These are phyloP conservation scores for Hippopotamus amphibius DNA, from an alignment of 2,113 vertebrate genomes.

Conservation along the genomic window DNA sequence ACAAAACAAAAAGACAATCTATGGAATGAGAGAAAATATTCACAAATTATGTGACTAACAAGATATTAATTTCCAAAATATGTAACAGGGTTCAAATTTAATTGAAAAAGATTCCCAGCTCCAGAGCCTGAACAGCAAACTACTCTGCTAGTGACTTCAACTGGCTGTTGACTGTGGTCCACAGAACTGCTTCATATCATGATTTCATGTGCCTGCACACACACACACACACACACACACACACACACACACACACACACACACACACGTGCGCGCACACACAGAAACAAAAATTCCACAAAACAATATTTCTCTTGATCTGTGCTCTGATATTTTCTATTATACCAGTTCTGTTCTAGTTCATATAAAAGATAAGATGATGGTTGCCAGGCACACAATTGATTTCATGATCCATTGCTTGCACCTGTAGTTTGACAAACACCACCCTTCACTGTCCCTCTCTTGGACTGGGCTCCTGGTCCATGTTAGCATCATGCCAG, in stretches of 20 bases:
- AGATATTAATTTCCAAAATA: too few species aligned
- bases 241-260: too few species aligned
- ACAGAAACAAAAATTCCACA: neutral
- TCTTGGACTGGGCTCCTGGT: neutral
- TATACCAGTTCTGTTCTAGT: neutral
- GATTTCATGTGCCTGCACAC: accelerated
- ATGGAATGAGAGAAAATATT: too few species aligned
- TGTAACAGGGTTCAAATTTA: too few species aligned
- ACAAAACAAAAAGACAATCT: too few species aligned
- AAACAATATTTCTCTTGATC: neutral
- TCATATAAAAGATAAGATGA: constrained; percentile 35
- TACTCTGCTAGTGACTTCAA: neutral
- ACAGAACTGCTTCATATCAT: accelerated
- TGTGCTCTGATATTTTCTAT: neutral
- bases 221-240: too few species aligned
- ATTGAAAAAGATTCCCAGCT: accelerated
- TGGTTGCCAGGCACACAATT: constrained; percentile 7
- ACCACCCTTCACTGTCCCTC: neutral
- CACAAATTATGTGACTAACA: too few species aligned
- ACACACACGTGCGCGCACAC: neutral
- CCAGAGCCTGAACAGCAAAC: accelerated
- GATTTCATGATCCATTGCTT: constrained; percentile 52
- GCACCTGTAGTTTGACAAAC: neutral
- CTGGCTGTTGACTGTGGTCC: accelerated
- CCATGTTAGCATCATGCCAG: too few species aligned